These are phyloP conservation scores for Istiophorus platypterus DNA, from an alignment of 2,113 vertebrate species.

Conservation along the genomic window DNA sequence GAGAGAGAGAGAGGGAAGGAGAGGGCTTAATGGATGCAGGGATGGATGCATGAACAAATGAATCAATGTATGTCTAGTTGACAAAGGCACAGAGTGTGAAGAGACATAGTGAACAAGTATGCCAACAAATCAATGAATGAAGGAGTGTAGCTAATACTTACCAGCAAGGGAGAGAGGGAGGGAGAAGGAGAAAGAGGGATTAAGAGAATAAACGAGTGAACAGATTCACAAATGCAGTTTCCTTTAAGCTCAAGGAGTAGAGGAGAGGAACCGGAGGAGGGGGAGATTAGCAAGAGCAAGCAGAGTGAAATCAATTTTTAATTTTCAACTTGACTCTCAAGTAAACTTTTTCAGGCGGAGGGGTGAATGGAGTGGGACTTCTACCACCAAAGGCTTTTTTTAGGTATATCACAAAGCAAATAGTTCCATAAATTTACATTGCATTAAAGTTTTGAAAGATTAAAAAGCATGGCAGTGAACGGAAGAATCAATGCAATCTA, in stretches of 20 bases:
- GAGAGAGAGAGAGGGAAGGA: not conserved
- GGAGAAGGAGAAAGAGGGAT: slow-evolving; percentile 22
- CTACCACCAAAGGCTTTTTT: slow-evolving; percentile 15
- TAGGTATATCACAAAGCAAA: slow-evolving; percentile 29
- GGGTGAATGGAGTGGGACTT: not conserved
- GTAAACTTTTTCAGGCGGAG: slow-evolving; percentile 30
- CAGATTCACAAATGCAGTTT: slow-evolving; percentile 38
- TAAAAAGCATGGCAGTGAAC: not conserved
- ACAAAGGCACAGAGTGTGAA: slow-evolving; percentile 57
- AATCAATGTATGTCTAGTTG: slow-evolving; percentile 64
- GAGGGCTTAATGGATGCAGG: slow-evolving; percentile 36
- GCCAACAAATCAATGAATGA: slow-evolving; percentile 50
- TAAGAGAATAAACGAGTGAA: slow-evolving; percentile 46
- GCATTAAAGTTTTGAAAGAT: slow-evolving; percentile 15
- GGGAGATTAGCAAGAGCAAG: slow-evolving; percentile 44
- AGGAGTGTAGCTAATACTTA: slow-evolving; percentile 31
- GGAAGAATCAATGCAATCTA: slow-evolving; percentile 8
- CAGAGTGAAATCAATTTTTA: slow-evolving; percentile 66
- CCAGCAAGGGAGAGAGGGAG: slow-evolving; percentile 8
- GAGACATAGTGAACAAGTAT: slow-evolving; percentile 25
- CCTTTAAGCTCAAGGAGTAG: slow-evolving; percentile 15
- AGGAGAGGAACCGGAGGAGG: slow-evolving; percentile 9
- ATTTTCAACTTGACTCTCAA: slow-evolving; percentile 56
- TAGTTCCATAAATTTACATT: slow-evolving; percentile 23
- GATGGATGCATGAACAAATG: slow-evolving; percentile 40